Base-by-base conservation (phyloP, 2,797 vertebrate species). In the Parauchenoglanis ngamensis region DNA sequence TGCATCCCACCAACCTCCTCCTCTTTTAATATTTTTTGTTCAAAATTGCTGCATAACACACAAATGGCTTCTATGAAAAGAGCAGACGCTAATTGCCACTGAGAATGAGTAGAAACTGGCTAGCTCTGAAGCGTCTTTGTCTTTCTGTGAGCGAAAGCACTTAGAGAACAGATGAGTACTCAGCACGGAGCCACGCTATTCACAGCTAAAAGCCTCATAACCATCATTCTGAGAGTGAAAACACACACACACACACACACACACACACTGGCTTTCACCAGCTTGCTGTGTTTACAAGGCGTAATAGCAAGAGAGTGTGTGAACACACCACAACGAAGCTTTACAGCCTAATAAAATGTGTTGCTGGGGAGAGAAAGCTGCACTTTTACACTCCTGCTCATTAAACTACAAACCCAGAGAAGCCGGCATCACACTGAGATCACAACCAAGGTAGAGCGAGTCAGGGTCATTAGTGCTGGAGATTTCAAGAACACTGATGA, bases 221-320 rank as follows among this genome's bases (percentile, higher is more conserved):
- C 88, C 84, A 40, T 83, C 61, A 70, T 89, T 86, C 72, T 35
- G 79, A 76, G 84, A 83, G 87, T 67, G 73, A 88, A 90, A 83
- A 82, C 80, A 86, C 78, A 83, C 85, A 70, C 84, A 19, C 87
- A 46, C 76, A 25, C 84, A 46, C 77, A 83, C 79, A 83, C 28
- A 12, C 84, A 46, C 77, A 83, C 79, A 83, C 86, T 83, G 40
- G 79, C 72, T 85, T 83, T 85, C 88, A 80, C 83, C 85, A 85
- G 72, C 76, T 85, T 57, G 75, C 89, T 84, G 72, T 89, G 90
- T 89, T 91, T 91, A 91, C 90, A 89, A 87, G 88, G 83, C 40
- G 85, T 87, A 84, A 87, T 87, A 88, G 86, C 68, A 25, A 80
- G 68, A 19, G 68, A 86, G 73, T 44, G 80, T 89, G 87, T 87